Base-by-base conservation (phyloP, 2,113 vertebrate species). In the Toxotes jaculatrix region DNA sequence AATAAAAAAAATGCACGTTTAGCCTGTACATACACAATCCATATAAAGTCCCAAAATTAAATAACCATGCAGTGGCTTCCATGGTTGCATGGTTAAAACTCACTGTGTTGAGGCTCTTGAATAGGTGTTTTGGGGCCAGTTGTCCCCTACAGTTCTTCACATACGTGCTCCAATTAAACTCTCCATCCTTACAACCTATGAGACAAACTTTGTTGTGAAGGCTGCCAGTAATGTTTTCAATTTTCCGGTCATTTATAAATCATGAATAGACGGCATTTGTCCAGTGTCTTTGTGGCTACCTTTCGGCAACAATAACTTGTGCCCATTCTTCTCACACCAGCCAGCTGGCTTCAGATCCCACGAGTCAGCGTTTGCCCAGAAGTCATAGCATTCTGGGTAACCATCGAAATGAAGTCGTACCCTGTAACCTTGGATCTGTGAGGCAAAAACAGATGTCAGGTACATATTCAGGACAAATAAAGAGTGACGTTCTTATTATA, bases 311-410 rank as follows among this genome's bases (percentile, higher is more conserved):
- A 97, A 94, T 70, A 98, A 94, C 65, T 97, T 97, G 78, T 96
- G 96, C 76, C 94, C 94, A 19, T 95, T 97, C 93, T 97, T 97
- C 89, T 98, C 97, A 93, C 97, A 98, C 97, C 97, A 98, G 81
- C 96, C 96, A 1, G 96, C 95, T 12, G 97, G 97, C 88, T 96
- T 96, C 82, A 98, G 82, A 65, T 97, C 97, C 94, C 96, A 94
- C 9, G 97, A 97, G 88, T 98, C 97, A 0, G 96, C 96, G 36
- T 97, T 98, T 65, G 96, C 95, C 97, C 97, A 98, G 89, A 97
- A 97, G 91, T 98, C 97, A 2, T 97, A 97, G 91, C 95, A 97
- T 77, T 97, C 97, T 3, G 96, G 95, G 85, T 97, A 98, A n/a
- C 96, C 96, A 38, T 98, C 97, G 0, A 98, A 98, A 92, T 97